phyloP scores from a whole-genome alignment of 2,797 vertebrate species.

The Poecilia wingei region DNA sequence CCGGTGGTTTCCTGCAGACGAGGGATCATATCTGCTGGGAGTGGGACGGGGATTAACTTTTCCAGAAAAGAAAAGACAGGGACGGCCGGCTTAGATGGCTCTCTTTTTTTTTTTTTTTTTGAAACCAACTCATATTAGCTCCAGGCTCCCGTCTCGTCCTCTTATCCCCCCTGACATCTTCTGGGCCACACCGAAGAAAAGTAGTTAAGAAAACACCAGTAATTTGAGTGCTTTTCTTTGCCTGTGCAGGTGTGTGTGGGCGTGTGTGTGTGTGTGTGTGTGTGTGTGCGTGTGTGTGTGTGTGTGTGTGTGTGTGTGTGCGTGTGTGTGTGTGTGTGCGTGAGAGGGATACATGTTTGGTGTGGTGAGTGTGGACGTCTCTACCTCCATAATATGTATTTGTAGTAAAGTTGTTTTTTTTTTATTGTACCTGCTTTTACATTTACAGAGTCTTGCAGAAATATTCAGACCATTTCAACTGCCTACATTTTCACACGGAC shows the following conservation, averaged over 20 bases:
- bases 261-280: conserved; percentile 4
- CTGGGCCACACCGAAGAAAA: conserved; percentile 55
- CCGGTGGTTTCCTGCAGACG: conserved; percentile 66
- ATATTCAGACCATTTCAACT: not conserved
- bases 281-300: conserved; percentile 28
- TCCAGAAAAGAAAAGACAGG: conserved; percentile 73
- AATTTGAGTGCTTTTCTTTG: conserved; percentile 69
- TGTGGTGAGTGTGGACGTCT: not conserved
- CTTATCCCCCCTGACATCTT: conserved; percentile 63
- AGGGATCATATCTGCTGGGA: conserved; percentile 70
- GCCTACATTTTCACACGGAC: not conserved
- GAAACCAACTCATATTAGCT: conserved; percentile 72
- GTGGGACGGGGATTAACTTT: conserved; percentile 73
- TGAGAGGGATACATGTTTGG: not conserved
- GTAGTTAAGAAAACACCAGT: conserved; percentile 40
- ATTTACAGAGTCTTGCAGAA: not conserved
- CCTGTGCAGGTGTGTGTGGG: conserved; percentile 44
- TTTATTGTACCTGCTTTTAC: not conserved
- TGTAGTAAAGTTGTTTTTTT: not conserved
- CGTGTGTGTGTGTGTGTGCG: conserved; percentile 15
- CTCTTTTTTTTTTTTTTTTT: conserved; percentile 39
- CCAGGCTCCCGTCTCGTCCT: conserved; percentile 61
- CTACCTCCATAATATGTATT: not conserved
- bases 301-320: not conserved
- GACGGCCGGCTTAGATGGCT: conserved; percentile 77